A percentile compares a stretch with the other conserved stretches of the same genome.
Evolutionary conservation across 1,140 invertebrate genomes (phyloP).

Genomic region (Adelges cooleyi): DNA sequence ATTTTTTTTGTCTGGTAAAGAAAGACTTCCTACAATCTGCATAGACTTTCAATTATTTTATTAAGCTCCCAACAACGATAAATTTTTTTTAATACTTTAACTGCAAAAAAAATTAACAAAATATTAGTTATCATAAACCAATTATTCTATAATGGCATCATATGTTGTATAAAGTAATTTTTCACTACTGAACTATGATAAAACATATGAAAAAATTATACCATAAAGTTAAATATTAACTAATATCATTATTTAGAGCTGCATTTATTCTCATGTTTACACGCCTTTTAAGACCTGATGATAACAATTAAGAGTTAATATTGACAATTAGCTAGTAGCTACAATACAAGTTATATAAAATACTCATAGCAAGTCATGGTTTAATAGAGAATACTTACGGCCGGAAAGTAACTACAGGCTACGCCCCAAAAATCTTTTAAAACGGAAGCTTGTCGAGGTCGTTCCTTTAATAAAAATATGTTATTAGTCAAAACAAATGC

Average conservation of each 20-base stretch:
- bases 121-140: no score
- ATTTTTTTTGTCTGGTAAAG: no score
- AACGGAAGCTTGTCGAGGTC: constrained; percentile 32
- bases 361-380: no score
- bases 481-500: neutral
- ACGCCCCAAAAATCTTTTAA: constrained; percentile 33
- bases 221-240: neutral
- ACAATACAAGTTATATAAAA: constrained; percentile 2
- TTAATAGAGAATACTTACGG: constrained; percentile 31
- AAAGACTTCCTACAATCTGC: no score
- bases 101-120: no score
- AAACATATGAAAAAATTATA: neutral
- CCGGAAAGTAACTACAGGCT: constrained; percentile 30
- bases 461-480: constrained; percentile 31
- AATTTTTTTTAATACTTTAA: no score
- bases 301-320: neutral
- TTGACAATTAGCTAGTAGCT: neutral
- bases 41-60: no score
- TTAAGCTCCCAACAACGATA: no score
- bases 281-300: no score
- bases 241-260: neutral
- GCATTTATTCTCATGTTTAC: neutral
- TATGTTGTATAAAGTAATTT: no score
- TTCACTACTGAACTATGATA: no score
- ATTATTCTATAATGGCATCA: no score